Evolutionary conservation across 2,888 invertebrate genomes (phyloP), one percentile per base, ranked within the genome.

Genomic region (Cantharis rufa): DNA sequence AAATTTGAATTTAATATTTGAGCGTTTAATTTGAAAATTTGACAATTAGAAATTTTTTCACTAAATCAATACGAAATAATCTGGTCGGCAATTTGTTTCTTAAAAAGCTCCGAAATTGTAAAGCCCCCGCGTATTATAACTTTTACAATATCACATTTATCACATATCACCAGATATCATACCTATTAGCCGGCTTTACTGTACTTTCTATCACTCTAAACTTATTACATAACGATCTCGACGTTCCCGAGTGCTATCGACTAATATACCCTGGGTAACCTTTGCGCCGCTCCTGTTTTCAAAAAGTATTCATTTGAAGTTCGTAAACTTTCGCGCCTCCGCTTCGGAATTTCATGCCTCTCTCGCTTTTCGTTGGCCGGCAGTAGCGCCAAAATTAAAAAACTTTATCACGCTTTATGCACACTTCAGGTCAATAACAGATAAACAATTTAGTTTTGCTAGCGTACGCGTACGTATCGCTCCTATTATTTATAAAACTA

Each of bases 191-290:
- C 74, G 71, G 68, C 74, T 71, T 74, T 74, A 64, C 73, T 71
- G 70, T 72, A 63, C n/a, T 74, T 74, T 76, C 48, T 71, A 62
- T 16, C 69, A 48, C 27, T 28, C 63, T 68, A 70, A 66, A 63
- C 71, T 70, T 64, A 71, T 77, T 77, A 77, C 77, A 71, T 77
- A 77, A 77, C 77, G 28, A 69, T 15, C 32, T 64, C 71, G 68
- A 61, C 74, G 68, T 62, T 18, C 74, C 74, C 74, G 71, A 63
- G 28, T 64, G 63, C 71, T 77, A 77, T 77, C 71, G 74, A 77
- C 77, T 77, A 76, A 76, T 72, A 73, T 77, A 63, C 28, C 24
- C 77, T 69, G 61, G 62, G 74, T 74, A 73, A 72, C 72, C 73
- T 68, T 77, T 76, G 70, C 66, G 72, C 63, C 64, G 70, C 66